Evolutionary conservation across 2,797 vertebrate species (phyloP).

Genomic region (Eulemur albifrons): DNA sequence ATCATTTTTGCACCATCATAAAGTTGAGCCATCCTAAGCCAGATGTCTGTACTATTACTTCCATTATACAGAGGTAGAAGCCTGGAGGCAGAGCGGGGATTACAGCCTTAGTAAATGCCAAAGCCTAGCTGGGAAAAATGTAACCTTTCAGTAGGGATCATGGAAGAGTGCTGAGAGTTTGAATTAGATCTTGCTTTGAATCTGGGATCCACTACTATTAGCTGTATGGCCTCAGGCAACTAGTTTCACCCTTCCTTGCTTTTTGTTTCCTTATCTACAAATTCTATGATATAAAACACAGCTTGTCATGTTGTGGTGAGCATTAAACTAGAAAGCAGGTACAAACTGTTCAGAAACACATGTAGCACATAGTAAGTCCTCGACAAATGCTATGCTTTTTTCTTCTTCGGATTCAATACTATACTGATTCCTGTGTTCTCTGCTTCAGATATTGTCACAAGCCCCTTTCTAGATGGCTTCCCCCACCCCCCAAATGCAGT

Average conservation of each 20-base stretch:
- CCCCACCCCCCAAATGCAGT: neutral
- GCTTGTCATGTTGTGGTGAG: neutral
- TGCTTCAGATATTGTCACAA: slow-evolving; percentile 3
- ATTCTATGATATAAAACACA: neutral
- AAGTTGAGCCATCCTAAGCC: neutral
- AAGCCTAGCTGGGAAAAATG: neutral
- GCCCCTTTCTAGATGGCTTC: neutral
- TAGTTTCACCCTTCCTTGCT: neutral
- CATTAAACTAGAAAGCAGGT: neutral
- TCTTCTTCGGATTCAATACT: neutral
- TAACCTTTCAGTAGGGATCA: neutral
- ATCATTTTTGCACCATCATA: neutral
- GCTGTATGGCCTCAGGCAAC: neutral
- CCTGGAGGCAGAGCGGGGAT: neutral
- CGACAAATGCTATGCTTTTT: neutral
- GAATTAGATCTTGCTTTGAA: neutral
- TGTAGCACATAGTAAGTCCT: neutral
- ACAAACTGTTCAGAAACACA: neutral
- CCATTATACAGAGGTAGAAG: neutral
- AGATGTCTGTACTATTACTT: neutral
- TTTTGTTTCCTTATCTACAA: neutral
- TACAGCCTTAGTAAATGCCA: neutral
- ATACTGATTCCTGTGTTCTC: neutral
- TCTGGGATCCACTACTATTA: neutral
- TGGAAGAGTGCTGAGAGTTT: neutral